Evolutionary conservation across 2,888 invertebrate genomes (phyloP).

Genomic region (Tiphia femorata): DNA sequence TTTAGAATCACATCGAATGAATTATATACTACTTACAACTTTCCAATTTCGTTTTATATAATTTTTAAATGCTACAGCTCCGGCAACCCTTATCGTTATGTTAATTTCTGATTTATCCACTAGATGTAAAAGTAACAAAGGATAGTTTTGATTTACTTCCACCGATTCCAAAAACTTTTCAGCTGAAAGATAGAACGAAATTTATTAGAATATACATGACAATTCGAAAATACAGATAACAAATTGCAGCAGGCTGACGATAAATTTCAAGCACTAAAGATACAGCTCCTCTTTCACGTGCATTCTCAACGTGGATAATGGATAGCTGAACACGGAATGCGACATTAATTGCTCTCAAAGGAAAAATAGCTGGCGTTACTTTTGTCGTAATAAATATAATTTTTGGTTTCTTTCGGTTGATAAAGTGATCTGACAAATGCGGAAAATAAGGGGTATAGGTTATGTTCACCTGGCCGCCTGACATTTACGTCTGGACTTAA

Average conservation of each 20-base stretch:
- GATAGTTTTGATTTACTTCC: conserved; percentile 92
- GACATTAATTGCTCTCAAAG: too few species aligned
- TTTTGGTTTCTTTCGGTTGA: neutral
- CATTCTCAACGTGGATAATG: too few species aligned
- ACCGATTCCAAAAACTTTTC: conserved; percentile 93
- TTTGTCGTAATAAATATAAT: neutral
- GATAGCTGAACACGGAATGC: neutral
- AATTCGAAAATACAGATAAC: too few species aligned
- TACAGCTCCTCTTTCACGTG: neutral
- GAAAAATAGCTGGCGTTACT: neutral
- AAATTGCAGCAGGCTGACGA: too few species aligned
- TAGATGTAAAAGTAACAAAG: conserved; percentile 85
- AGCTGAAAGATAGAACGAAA: too few species aligned
- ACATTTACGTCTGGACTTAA: conserved; percentile 85
- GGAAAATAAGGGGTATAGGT: conserved; percentile 25
- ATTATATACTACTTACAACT: conserved; percentile 73
- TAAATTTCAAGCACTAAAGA: too few species aligned
- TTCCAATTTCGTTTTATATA: conserved; percentile 97
- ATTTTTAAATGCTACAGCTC: conserved; percentile 96
- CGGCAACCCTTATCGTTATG: conserved; percentile 86
- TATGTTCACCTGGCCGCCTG: conserved; percentile 83
- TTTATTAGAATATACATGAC: too few species aligned
- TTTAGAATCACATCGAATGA: neutral
- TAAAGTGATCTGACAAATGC: conserved; percentile 3
- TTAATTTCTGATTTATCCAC: conserved; percentile 87